These are phyloP conservation scores for Ellobium chinense DNA, from an alignment of 2,888 invertebrate genomes.

Conservation along the genomic window DNA sequence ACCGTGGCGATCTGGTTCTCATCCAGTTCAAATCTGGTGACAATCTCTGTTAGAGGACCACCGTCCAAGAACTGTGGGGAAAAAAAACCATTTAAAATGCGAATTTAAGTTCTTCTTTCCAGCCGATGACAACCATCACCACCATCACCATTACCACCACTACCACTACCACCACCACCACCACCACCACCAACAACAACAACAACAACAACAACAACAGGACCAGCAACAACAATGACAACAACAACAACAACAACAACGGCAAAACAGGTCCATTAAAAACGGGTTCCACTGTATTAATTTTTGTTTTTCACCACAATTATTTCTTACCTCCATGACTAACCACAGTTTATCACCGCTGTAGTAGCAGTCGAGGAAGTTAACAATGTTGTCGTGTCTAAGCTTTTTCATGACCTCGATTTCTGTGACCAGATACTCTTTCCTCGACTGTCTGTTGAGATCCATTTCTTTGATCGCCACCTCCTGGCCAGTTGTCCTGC, in stretches of 20 bases:
- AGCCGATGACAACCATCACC: too few relatives aligned
- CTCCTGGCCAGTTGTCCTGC: slow-evolving; percentile 84
- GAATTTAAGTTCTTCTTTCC: too few relatives aligned
- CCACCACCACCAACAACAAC: too few relatives aligned
- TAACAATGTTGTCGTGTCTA: slow-evolving; percentile 95
- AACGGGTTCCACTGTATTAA: too few relatives aligned
- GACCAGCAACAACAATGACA: too few relatives aligned
- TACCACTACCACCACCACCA: too few relatives aligned
- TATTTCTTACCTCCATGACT: slow-evolving; percentile 89
- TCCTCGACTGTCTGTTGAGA: slow-evolving; percentile 95
- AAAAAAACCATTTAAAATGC: too few relatives aligned
- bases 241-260: too few relatives aligned
- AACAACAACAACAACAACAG: too few relatives aligned
- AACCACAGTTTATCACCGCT: slow-evolving; percentile 96
- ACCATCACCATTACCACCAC: too few relatives aligned
- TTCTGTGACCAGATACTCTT: slow-evolving; percentile 96
- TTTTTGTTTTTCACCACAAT: too few relatives aligned
- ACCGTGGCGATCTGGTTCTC: slow-evolving; percentile 98
- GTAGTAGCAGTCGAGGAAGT: slow-evolving; percentile 96
- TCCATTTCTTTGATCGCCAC: slow-evolving; percentile 99
- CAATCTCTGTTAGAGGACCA: slow-evolving; percentile 97
- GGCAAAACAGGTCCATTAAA: too few relatives aligned
- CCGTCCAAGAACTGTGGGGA: slow-evolving; percentile 85
- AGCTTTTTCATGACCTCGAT: slow-evolving; percentile 83
- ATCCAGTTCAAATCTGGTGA: slow-evolving; percentile 97